Percentiles rank a stretch among this genome's conserved stretches.
Conservation (phyloP, 1,140 invertebrate genomes). For the Penaeus vannamei region DNA sequence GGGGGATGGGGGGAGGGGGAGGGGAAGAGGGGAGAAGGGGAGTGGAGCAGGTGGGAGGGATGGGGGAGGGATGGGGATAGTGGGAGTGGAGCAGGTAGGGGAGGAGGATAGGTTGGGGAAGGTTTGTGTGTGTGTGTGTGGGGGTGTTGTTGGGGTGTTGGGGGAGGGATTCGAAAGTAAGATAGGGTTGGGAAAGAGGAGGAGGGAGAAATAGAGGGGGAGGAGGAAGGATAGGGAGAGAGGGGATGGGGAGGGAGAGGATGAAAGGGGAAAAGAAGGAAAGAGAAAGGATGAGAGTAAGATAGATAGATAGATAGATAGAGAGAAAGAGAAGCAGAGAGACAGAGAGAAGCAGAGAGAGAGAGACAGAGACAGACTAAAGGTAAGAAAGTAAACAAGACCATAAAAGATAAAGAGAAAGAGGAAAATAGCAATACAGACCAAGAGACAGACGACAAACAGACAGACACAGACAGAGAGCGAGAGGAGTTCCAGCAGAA, state of each 20-base stretch:
- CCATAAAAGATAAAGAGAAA: not conserved
- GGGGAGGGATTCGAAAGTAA: not conserved
- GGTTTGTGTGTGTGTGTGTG: constrained; percentile 34
- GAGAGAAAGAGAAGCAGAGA: too few species aligned
- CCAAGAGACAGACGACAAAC: not conserved
- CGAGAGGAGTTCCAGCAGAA: not conserved
- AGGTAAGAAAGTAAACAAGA: not conserved
- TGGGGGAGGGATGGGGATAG: not conserved
- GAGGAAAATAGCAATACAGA: not conserved
- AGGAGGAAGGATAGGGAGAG: not conserved
- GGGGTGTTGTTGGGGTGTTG: not conserved
- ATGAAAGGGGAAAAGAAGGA: not conserved
- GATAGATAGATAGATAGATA: not conserved
- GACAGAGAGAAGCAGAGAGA: too few species aligned
- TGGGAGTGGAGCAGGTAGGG: not conserved
- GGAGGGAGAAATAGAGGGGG: not conserved
- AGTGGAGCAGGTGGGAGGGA: too few species aligned
- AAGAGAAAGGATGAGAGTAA: not conserved
- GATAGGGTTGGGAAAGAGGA: not conserved
- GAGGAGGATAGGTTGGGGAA: not conserved
- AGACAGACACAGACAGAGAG: not conserved
- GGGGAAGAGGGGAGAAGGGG: too few species aligned
- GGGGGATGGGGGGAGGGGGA: too few species aligned
- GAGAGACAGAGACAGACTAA: too few species aligned
- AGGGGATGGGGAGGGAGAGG: too few species aligned